phyloP scores from a whole-genome alignment of 2,888 invertebrate species.

The Gortyna flavago region DNA sequence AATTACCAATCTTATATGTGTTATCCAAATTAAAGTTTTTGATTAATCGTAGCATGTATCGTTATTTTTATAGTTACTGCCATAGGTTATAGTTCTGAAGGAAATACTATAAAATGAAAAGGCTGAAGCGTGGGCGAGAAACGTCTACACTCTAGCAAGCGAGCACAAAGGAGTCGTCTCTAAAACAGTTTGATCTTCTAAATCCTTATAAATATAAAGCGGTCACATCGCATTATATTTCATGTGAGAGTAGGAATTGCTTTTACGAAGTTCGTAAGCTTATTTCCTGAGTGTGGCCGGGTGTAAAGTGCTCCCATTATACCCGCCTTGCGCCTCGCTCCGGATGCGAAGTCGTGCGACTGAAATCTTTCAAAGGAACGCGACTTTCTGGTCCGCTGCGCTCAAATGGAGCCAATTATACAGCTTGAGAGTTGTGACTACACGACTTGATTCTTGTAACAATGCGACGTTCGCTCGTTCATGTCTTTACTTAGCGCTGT shows the following conservation, averaged over 20 bases:
- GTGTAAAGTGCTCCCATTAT: constrained; percentile 89
- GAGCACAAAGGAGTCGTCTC: constrained; percentile 71
- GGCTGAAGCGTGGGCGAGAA: constrained; percentile 37
- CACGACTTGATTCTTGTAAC: constrained; percentile 53
- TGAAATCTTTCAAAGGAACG: constrained; percentile 83
- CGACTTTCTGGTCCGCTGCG: constrained; percentile 83
- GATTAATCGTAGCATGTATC: background rate
- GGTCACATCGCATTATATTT: constrained; percentile 88
- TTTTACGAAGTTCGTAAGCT: constrained; percentile 90
- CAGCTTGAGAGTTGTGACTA: constrained; percentile 65
- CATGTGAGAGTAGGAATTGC: constrained; percentile 88
- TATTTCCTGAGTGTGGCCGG: constrained; percentile 88
- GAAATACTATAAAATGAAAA: constrained; percentile 31
- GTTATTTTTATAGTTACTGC: background rate
- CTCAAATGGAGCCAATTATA: constrained; percentile 82
- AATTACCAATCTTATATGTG: constrained; percentile 9
- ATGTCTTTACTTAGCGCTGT: constrained; percentile 58
- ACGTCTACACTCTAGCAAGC: constrained; percentile 50
- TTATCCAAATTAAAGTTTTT: background rate
- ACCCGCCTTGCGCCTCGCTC: constrained; percentile 70
- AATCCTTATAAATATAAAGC: constrained; percentile 89
- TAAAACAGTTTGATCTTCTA: constrained; percentile 81
- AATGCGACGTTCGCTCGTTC: constrained; percentile 51
- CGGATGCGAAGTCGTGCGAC: constrained; percentile 77
- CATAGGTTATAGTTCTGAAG: background rate